phyloP scores from a whole-genome alignment of 1,140 invertebrate species.

The Ericerus pela region DNA sequence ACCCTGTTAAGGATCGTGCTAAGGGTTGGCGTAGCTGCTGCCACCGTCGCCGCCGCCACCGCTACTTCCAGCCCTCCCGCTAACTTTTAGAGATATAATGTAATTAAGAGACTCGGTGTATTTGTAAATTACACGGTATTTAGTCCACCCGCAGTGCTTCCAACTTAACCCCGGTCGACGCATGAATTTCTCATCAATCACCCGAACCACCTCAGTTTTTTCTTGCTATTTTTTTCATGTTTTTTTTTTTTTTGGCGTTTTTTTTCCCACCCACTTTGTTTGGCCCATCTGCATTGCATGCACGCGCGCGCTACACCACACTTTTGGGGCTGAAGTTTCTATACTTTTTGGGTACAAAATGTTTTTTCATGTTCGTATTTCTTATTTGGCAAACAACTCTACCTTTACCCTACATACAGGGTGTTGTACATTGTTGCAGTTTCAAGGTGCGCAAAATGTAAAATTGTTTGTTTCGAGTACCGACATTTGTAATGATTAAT shows the following conservation, averaged over 20 bases:
- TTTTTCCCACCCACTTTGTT: background rate
- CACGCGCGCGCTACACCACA: too few species aligned
- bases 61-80: background rate
- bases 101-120: conserved; percentile 12
- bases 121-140: conserved; percentile 12
- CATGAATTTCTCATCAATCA: conserved; percentile 12
- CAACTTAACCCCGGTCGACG: conserved; percentile 7
- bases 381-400: too few species aligned
- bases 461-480: too few species aligned
- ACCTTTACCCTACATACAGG: too few species aligned
- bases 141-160: conserved; percentile 11
- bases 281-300: too few species aligned
- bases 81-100: conserved; percentile 12
- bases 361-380: too few species aligned
- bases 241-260: background rate
- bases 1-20: conserved; percentile 11
- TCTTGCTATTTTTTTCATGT: too few species aligned
- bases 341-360: too few species aligned
- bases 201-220: background rate
- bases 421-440: too few species aligned
- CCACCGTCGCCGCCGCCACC: background rate
- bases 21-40: conserved; percentile 3
- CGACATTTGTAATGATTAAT: too few species aligned
- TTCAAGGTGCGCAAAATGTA: too few species aligned
- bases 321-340: too few species aligned